Percentiles rank a stretch among this genome's conserved stretches.
Conservation (phyloP, 2,797 vertebrate species). For the Pantherophis alleghaniensis region DNA sequence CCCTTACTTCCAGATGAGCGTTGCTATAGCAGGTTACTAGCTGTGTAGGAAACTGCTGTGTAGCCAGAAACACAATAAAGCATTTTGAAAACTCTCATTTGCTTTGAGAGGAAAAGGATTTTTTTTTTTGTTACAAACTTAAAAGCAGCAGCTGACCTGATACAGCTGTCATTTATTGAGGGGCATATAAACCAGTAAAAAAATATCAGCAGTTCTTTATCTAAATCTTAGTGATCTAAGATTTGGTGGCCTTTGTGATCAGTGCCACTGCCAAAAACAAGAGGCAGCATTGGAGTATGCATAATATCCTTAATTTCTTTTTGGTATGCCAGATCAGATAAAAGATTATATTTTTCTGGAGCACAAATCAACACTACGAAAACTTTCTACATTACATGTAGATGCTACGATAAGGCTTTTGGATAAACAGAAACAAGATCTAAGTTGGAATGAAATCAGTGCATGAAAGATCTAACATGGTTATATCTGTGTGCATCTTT, state of each 20-base stretch:
- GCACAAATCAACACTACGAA: background rate
- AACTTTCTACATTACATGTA: background rate
- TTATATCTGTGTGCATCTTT: conserved; percentile 23
- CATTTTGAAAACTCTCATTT: background rate
- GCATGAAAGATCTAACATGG: conserved; percentile 14
- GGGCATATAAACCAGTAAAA: background rate
- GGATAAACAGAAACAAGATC: background rate
- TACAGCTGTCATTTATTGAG: conserved; percentile 13
- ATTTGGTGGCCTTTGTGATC: background rate
- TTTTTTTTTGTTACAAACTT: background rate
- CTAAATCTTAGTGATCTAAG: background rate
- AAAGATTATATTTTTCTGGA: background rate
- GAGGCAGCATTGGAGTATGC: background rate
- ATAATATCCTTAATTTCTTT: background rate
- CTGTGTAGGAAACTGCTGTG: background rate
- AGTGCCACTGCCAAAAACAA: background rate
- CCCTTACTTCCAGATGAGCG: background rate
- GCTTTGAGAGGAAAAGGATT: background rate
- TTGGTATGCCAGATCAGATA: background rate
- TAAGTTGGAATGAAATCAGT: conserved; percentile 15
- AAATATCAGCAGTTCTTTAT: background rate
- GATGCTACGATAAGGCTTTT: background rate
- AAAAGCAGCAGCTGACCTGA: conserved; percentile 13
- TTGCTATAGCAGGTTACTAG: background rate
- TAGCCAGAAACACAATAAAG: background rate